A percentile compares a stretch with the other conserved stretches of the same genome.
These are phyloP conservation scores for Andinoacara biseriatus DNA, from an alignment of 2,113 vertebrate genomes.

Conservation along the genomic window DNA sequence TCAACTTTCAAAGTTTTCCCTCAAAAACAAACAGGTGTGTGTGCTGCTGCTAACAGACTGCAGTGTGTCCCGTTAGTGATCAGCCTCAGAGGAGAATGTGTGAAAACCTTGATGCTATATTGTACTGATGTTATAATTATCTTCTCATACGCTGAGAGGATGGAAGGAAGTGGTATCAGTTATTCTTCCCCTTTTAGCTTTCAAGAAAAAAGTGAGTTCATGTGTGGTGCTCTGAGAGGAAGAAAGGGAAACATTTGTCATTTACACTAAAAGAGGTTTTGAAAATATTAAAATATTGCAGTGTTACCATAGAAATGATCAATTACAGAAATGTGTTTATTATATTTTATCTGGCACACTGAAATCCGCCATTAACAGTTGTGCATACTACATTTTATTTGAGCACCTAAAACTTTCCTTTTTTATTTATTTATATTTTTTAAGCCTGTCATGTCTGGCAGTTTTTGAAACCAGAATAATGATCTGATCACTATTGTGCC, in stretches of 20 bases:
- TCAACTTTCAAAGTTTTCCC: not conserved
- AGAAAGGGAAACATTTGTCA: not conserved
- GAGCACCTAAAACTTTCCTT: no score
- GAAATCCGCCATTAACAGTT: no score
- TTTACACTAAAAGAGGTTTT: fast-evolving
- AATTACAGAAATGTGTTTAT: not conserved
- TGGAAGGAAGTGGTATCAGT: not conserved
- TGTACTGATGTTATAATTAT: not conserved
- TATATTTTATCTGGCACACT: no score
- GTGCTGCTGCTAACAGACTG: no score
- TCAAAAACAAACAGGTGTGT: not conserved
- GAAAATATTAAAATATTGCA: not conserved
- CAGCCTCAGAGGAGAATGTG: not conserved
- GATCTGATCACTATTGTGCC: no score
- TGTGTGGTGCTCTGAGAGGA: not conserved
- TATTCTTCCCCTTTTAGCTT: not conserved
- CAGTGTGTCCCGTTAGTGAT: not conserved
- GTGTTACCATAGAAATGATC: not conserved
- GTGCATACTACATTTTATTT: no score
- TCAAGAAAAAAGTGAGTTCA: not conserved
- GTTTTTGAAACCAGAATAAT: no score
- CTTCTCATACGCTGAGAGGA: not conserved
- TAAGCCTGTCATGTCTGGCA: no score
- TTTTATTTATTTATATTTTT: no score
- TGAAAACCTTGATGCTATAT: fast-evolving